Conservation (phyloP, 2,113 vertebrate species). For the Accipiter cooperii region DNA sequence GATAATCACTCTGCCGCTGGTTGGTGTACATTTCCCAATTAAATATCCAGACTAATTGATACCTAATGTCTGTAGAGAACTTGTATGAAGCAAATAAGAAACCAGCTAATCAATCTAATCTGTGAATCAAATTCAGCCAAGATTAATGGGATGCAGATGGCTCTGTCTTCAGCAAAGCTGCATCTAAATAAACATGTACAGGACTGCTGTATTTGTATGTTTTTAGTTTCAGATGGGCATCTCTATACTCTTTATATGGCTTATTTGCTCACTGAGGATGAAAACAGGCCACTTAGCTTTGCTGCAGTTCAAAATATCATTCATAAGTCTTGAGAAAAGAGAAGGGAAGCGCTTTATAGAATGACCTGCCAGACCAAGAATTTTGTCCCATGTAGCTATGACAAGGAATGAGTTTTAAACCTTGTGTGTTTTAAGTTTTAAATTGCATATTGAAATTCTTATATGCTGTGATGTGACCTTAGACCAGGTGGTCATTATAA, state of each 20-base stretch:
- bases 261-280: neutral
- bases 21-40: neutral
- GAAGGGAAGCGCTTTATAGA: neutral
- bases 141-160: neutral
- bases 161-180: neutral
- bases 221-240: neutral
- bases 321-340: neutral
- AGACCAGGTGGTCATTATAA: neutral
- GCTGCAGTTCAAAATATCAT: neutral
- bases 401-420: neutral
- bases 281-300: neutral
- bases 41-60: neutral
- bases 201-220: neutral
- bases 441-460: too few species aligned
- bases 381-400: neutral
- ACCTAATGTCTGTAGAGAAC: neutral
- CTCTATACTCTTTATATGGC: neutral
- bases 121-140: neutral
- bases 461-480: neutral
- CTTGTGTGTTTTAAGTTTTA: fast-evolving
- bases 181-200: neutral
- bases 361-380: neutral
- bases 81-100: neutral
- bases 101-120: neutral
- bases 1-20: neutral